Conservation (phyloP, 2,888 invertebrate species). For the Melanophora roralis region DNA sequence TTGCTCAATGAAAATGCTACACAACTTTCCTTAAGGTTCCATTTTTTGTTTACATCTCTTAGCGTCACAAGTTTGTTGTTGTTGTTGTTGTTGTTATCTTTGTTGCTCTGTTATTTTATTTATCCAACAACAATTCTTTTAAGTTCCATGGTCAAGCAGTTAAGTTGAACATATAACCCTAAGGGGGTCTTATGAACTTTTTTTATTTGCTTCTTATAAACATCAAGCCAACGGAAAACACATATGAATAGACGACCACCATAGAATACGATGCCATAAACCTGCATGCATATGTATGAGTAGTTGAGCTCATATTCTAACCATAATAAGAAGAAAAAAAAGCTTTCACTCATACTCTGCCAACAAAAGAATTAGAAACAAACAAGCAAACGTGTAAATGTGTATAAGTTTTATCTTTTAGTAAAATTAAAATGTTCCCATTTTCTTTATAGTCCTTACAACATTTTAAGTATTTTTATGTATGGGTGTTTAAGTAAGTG, state of each 20-base stretch:
- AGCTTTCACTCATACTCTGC: slow-evolving; percentile 12
- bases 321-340: neutral
- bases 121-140: slow-evolving; percentile 32
- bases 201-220: slow-evolving; percentile 6
- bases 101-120: slow-evolving; percentile 23
- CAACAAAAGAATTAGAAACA: neutral
- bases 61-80: slow-evolving; percentile 1
- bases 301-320: neutral
- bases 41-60: slow-evolving; percentile 6
- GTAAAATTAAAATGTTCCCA: slow-evolving; percentile 50
- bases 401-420: slow-evolving; percentile 46
- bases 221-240: neutral
- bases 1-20: slow-evolving; percentile 19
- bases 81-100: slow-evolving; percentile 16
- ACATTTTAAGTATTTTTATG: slow-evolving; percentile 20
- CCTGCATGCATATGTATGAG: neutral
- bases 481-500: neutral
- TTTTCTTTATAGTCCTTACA: slow-evolving; percentile 4
- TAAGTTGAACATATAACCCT: slow-evolving; percentile 46
- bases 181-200: slow-evolving; percentile 36
- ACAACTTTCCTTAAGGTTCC: slow-evolving; percentile 25
- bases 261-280: slow-evolving; percentile 8
- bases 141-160: slow-evolving; percentile 61
- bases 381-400: neutral
- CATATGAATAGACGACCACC: neutral